Evolutionary conservation across 2,888 invertebrate genomes (phyloP).

Genomic region (Incurvaria masculella): DNA sequence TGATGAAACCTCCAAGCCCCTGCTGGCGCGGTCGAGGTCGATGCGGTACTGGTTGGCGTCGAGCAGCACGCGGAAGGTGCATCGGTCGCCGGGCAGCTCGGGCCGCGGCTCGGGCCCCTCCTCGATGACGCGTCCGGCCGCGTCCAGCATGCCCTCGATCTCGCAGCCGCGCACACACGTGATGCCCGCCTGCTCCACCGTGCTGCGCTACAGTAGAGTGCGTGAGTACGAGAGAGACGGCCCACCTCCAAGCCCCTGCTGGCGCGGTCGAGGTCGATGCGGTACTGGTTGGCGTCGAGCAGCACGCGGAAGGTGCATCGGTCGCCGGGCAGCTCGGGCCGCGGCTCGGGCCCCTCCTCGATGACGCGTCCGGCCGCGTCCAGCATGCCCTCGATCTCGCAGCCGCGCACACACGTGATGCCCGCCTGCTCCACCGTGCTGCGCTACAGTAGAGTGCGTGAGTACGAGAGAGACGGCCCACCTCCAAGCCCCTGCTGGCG

Average conservation of each 20-base stretch:
- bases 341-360: slow-evolving; percentile 92
- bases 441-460: no score
- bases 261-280: slow-evolving; percentile 83
- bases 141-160: slow-evolving; percentile 97
- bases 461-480: no score
- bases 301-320: slow-evolving; percentile 89
- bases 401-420: slow-evolving; percentile 88
- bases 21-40: slow-evolving; percentile 83
- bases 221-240: no score
- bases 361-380: slow-evolving; percentile 94
- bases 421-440: slow-evolving; percentile 94
- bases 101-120: slow-evolving; percentile 93
- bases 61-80: slow-evolving; percentile 91
- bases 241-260: slow-evolving; percentile 74
- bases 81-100: slow-evolving; percentile 78
- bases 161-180: slow-evolving; percentile 95
- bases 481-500: slow-evolving; percentile 76
- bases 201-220: slow-evolving; percentile 78
- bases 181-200: slow-evolving; percentile 90
- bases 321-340: slow-evolving; percentile 84
- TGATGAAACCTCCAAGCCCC: slow-evolving; percentile 79
- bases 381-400: slow-evolving; percentile 98
- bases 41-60: slow-evolving; percentile 96
- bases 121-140: slow-evolving; percentile 92
- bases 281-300: slow-evolving; percentile 97